These are phyloP conservation scores for Lamproptera curius DNA, from an alignment of 2,888 invertebrate genomes.

Conservation along the genomic window DNA sequence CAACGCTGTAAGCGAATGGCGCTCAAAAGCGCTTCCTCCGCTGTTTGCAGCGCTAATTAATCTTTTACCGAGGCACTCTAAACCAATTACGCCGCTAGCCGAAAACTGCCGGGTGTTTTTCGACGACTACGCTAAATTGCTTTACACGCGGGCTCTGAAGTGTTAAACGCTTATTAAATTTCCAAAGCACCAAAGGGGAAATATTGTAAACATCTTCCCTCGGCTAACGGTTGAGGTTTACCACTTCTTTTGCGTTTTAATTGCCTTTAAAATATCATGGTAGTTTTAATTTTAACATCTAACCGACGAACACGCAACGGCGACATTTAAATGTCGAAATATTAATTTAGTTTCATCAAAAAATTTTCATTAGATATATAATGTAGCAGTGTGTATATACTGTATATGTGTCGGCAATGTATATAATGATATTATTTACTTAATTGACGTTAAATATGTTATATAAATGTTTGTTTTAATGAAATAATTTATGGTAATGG, in stretches of 20 bases:
- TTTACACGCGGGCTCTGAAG: slow-evolving; percentile 70
- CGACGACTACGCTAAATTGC: slow-evolving; percentile 68
- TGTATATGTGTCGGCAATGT: no score
- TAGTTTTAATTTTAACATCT: no score
- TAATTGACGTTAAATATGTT: no score
- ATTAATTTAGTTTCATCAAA: no score
- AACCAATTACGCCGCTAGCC: slow-evolving; percentile 68
- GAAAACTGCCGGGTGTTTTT: slow-evolving; percentile 72
- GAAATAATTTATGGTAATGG: no score
- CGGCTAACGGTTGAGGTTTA: slow-evolving; percentile 15
- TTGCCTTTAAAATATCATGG: no score
- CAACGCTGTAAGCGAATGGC: slow-evolving; percentile 36
- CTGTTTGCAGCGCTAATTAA: slow-evolving; percentile 71
- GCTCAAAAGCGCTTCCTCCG: slow-evolving; percentile 54
- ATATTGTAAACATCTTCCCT: slow-evolving; percentile 47
- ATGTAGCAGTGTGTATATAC: no score
- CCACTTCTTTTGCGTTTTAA: slow-evolving; percentile 1
- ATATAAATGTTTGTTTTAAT: no score
- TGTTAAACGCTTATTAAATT: slow-evolving; percentile 75
- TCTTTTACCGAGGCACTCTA: slow-evolving; percentile 61
- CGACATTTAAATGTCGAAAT: no score
- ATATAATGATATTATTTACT: no score
- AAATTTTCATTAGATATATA: no score
- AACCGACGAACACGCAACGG: no score
- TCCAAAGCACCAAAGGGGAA: slow-evolving; percentile 58